Evolutionary conservation across 2,888 invertebrate species (phyloP), one percentile per base, ranked within the genome.

Genomic region (Rhagium mordax): DNA sequence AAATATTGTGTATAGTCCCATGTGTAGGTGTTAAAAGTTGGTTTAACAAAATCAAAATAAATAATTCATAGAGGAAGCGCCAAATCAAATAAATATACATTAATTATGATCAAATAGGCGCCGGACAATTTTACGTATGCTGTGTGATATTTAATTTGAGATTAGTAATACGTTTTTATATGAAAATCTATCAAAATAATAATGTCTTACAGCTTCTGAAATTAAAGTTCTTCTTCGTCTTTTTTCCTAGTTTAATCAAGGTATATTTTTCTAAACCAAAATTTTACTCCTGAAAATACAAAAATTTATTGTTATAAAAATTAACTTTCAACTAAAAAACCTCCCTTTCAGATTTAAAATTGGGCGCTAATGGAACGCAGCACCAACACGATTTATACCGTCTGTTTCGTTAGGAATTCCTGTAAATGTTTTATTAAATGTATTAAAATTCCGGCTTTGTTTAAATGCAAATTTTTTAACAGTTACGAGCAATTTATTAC

Each of bases 391-490:
- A 41, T 18, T 21, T 48, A 18, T 24, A 8, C 18, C 59, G 10
- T 61, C 33, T 18, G 59, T 61, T 41, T 53, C 48, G 55, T 16
- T 15, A 16, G 48, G 64, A 53, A 57, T 64, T 62, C 41, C 33
- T 51, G 29, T 51, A 41, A 49, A 13, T 49, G 47, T 61, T 18
- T 51, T 49, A 60, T 69, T 69, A 70, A 67, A 55, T 3, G 24
- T 47, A 69, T 69, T 69, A 61, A 64, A 29, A 64, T 57, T 64
- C 47, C 21, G 24, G 55, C 70, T 64, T 70, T 70, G 70, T 70
- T 64, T 64, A 16, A 49, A 70, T 70, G 70, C 70, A 48, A 70
- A 70, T 62, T 64, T 64, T 61, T 53, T 62, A 62, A 70, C 64
- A 70, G 62, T 64, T 70, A 70, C 64, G 47, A 62, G 21, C 47